Percentiles rank a stretch among this genome's conserved stretches.
These are phyloP conservation scores for Lineus longissimus DNA, from an alignment of 1,140 invertebrate species.

Conservation along the genomic window DNA sequence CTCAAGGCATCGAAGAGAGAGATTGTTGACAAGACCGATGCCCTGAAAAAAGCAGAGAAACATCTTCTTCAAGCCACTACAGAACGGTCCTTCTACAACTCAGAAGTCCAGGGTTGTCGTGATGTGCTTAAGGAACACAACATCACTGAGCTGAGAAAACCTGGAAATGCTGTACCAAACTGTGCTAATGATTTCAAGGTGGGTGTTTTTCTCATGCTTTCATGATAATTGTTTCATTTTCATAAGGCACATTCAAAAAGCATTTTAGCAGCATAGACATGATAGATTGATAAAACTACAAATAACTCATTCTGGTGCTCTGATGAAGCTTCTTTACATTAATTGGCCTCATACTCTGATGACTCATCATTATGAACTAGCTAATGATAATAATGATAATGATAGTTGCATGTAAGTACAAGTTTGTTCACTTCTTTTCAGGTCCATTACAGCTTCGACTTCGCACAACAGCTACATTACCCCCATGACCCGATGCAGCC, in stretches of 20 bases:
- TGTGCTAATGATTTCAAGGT: background rate
- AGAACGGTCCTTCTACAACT: conserved; percentile 20
- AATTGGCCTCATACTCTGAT: too few species aligned
- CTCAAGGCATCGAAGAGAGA: conserved; percentile 12
- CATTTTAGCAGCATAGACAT: too few species aligned
- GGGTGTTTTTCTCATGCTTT: too few species aligned
- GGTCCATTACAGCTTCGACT: conserved; percentile 32
- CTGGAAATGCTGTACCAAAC: background rate
- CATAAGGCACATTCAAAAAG: too few species aligned
- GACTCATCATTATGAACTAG: background rate
- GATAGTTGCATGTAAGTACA: background rate
- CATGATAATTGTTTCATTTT: too few species aligned
- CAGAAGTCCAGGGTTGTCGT: background rate
- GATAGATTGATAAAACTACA: too few species aligned
- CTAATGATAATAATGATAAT: background rate
- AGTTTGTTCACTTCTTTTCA: background rate
- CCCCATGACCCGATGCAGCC: conserved; percentile 24
- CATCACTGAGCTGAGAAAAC: too few species aligned
- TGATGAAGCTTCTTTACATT: too few species aligned
- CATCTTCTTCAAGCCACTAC: conserved; percentile 18
- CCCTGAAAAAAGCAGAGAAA: conserved; percentile 9
- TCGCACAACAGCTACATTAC: conserved; percentile 30
- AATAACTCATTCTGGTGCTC: too few species aligned
- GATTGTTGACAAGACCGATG: conserved; percentile 16
- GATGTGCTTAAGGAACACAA: background rate